These are phyloP conservation scores for Gouania willdenowi DNA, from an alignment of 2,797 vertebrate genomes.

Conservation along the genomic window DNA sequence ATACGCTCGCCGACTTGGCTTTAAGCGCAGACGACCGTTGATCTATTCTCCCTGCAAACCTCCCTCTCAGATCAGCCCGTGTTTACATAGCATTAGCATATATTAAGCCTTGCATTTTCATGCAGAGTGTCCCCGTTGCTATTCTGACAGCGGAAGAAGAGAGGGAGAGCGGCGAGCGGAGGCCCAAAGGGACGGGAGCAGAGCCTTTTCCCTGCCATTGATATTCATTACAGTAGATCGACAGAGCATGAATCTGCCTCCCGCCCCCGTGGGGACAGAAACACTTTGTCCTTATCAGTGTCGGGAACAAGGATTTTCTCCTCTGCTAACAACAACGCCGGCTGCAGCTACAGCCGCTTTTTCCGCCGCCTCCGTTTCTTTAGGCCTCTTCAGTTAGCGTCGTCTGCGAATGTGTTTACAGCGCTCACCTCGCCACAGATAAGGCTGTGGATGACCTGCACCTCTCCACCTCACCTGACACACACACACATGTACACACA, in stretches of 20 bases:
- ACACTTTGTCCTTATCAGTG: conserved; percentile 73
- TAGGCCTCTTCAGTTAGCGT: conserved; percentile 47
- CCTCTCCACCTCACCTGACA: conserved; percentile 8
- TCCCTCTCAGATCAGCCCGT: conserved; percentile 68
- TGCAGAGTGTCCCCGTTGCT: conserved; percentile 60
- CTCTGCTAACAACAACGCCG: conserved; percentile 66
- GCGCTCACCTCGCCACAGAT: conserved; percentile 56
- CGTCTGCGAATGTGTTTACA: conserved; percentile 54
- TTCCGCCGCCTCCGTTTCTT: conserved; percentile 39
- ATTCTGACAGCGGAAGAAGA: conserved; percentile 49
- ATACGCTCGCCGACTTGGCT: conserved; percentile 48
- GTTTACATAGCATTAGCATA: conserved; percentile 81
- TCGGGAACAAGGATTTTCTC: conserved; percentile 74
- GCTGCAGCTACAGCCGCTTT: conserved; percentile 48
- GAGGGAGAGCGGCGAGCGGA: conserved; percentile 34
- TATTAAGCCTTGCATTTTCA: conserved; percentile 70
- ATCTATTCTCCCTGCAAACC: conserved; percentile 55
- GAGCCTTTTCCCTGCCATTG: conserved; percentile 57
- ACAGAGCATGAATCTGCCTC: conserved; percentile 58
- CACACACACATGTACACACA: conserved; percentile 5
- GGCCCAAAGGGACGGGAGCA: conserved; percentile 64
- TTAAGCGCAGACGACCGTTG: conserved; percentile 45
- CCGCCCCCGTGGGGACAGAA: conserved; percentile 63
- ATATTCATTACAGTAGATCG: conserved; percentile 77
- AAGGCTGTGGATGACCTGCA: conserved; percentile 54